Percentiles rank a stretch among this genome's conserved stretches.
Conservation (phyloP, 2,113 vertebrate genomes). For the Rynchops niger region DNA sequence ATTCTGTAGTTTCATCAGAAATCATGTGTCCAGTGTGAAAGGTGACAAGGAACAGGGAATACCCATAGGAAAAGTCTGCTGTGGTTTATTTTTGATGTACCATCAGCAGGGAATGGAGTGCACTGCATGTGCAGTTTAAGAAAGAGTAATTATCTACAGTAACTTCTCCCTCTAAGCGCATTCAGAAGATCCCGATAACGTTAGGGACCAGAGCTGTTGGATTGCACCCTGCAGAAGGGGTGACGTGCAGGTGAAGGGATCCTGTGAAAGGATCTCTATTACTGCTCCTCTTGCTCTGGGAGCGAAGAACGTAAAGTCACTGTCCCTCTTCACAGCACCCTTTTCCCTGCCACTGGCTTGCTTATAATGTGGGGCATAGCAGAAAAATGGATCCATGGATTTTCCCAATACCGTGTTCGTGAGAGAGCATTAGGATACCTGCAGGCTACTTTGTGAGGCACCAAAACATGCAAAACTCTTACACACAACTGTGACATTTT, state of each 20-base stretch:
- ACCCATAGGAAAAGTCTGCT: neutral
- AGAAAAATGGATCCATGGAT: neutral
- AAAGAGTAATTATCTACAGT: neutral
- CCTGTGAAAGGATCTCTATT: neutral
- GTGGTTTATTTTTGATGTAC: neutral
- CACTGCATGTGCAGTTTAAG: neutral
- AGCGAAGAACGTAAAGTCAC: neutral
- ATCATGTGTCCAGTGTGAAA: neutral
- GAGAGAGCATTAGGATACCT: neutral
- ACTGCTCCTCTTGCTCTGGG: neutral
- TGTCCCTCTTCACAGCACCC: neutral
- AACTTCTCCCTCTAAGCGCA: neutral
- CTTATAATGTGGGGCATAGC: neutral
- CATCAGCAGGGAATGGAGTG: neutral
- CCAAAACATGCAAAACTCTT: neutral
- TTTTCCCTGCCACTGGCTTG: neutral
- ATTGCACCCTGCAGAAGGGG: neutral
- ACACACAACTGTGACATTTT: neutral
- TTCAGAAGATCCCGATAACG: neutral
- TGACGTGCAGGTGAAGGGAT: neutral
- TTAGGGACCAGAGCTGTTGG: neutral
- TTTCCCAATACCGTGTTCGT: neutral
- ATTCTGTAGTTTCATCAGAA: neutral
- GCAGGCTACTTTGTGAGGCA: neutral
- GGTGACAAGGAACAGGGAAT: neutral